These are phyloP conservation scores for Metallyticus violacea DNA, from an alignment of 2,888 invertebrate genomes.

Conservation along the genomic window DNA sequence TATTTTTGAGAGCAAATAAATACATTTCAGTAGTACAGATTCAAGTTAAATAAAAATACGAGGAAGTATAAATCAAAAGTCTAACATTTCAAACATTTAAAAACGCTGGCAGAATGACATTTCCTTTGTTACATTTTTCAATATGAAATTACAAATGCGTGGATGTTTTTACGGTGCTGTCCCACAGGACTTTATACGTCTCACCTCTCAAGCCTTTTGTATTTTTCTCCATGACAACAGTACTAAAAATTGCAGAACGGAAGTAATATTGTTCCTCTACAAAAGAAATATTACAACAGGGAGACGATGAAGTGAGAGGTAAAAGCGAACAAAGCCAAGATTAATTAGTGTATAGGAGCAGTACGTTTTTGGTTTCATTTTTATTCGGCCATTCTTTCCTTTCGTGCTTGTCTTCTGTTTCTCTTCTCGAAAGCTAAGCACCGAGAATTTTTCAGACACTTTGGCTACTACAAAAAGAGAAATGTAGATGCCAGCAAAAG, in stretches of 20 bases:
- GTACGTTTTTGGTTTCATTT: not conserved
- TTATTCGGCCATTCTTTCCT: not conserved
- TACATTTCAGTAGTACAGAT: no score
- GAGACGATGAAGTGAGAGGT: not conserved
- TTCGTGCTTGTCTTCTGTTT: not conserved
- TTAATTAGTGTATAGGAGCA: not conserved
- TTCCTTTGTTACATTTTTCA: not conserved
- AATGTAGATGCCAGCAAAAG: not conserved
- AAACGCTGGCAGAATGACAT: not conserved
- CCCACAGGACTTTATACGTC: not conserved
- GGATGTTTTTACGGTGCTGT: not conserved
- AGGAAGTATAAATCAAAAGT: no score
- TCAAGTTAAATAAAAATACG: no score
- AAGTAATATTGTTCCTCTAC: not conserved
- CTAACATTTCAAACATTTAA: not conserved
- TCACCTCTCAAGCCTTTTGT: not conserved
- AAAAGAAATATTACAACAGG: not conserved
- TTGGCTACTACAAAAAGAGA: not conserved
- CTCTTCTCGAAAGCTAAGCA: not conserved
- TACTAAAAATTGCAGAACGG: not conserved
- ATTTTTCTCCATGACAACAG: not conserved
- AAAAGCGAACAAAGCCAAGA: not conserved
- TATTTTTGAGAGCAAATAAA: no score
- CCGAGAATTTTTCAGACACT: not conserved
- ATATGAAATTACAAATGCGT: not conserved